Percentiles rank a stretch among this genome's conserved stretches.
Conservation (phyloP, 2,797 vertebrate species). For the Acipenser transmontanus region DNA sequence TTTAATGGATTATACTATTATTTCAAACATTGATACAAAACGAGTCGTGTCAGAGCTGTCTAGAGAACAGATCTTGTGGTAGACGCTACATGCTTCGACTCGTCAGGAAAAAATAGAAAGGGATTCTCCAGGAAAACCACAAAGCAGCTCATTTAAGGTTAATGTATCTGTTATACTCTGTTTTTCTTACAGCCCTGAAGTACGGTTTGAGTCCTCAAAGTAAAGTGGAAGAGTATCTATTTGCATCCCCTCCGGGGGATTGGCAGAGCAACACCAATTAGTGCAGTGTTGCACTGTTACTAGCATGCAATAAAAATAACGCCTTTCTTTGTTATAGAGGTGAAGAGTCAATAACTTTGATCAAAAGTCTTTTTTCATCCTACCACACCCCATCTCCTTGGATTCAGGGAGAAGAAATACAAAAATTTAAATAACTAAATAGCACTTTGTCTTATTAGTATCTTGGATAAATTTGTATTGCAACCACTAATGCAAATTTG, state of each 20-base stretch:
- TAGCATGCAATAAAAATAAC: slow-evolving; percentile 92
- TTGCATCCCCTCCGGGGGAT: slow-evolving; percentile 87
- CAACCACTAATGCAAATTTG: slow-evolving; percentile 54
- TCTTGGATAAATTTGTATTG: slow-evolving; percentile 45
- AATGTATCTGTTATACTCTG: slow-evolving; percentile 92
- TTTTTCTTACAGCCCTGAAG: slow-evolving; percentile 79
- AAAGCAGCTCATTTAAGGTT: slow-evolving; percentile 93
- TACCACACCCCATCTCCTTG: slow-evolving; percentile 85
- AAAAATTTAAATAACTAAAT: slow-evolving; percentile 13
- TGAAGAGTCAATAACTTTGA: slow-evolving; percentile 96
- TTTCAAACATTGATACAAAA: slow-evolving; percentile 60
- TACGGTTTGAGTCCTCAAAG: slow-evolving; percentile 75
- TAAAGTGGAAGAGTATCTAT: slow-evolving; percentile 83
- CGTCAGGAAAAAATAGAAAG: slow-evolving; percentile 75
- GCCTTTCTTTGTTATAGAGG: slow-evolving; percentile 87
- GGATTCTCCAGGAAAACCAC: slow-evolving; percentile 97
- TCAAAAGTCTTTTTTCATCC: slow-evolving; percentile 76
- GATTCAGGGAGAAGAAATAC: slow-evolving; percentile 63
- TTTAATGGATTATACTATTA: slow-evolving; percentile 53
- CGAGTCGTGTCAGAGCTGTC: slow-evolving; percentile 72
- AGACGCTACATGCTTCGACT: slow-evolving; percentile 77
- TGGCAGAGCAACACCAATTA: slow-evolving; percentile 97
- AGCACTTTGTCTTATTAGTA: slow-evolving; percentile 35
- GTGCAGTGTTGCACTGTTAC: slow-evolving; percentile 95
- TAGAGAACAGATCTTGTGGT: slow-evolving; percentile 64